phyloP scores from a whole-genome alignment of 2,797 vertebrate genomes.

The Varecia variegata region DNA sequence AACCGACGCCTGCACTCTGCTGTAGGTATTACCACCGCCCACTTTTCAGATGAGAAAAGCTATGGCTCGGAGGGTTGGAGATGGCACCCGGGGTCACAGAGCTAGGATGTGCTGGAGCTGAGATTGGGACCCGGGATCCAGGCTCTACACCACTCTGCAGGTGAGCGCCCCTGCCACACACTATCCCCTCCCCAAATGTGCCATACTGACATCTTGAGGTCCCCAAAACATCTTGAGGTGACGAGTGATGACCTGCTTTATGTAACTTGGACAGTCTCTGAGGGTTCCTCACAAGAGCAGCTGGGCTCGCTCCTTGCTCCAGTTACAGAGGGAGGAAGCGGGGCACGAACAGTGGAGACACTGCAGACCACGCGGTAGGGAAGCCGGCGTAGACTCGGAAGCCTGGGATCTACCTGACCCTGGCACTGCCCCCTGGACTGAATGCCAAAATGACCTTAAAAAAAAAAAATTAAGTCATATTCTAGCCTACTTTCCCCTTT shows the following conservation, averaged over 20 bases:
- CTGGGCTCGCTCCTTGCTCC: not conserved
- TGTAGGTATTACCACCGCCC: rapidly evolving
- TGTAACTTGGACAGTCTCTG: not conserved
- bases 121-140: rapidly evolving
- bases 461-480: not conserved
- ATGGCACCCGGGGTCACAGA: not conserved
- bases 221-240: not conserved
- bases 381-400: not conserved
- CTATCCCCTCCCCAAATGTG: not conserved
- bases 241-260: not conserved
- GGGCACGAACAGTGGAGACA: not conserved
- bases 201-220: no score
- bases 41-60: not conserved
- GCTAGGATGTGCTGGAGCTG: not conserved
- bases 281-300: not conserved
- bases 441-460: not conserved
- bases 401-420: not conserved
- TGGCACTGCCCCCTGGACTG: not conserved
- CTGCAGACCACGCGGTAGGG: rapidly evolving
- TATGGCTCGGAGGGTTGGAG: not conserved
- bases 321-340: not conserved
- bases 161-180: not conserved
- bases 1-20: rapidly evolving
- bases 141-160: not conserved
- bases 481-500: not conserved